Percentiles rank a stretch among this genome's conserved stretches.
Conservation (phyloP, 2,888 invertebrate species). For the Pecten maximus region DNA sequence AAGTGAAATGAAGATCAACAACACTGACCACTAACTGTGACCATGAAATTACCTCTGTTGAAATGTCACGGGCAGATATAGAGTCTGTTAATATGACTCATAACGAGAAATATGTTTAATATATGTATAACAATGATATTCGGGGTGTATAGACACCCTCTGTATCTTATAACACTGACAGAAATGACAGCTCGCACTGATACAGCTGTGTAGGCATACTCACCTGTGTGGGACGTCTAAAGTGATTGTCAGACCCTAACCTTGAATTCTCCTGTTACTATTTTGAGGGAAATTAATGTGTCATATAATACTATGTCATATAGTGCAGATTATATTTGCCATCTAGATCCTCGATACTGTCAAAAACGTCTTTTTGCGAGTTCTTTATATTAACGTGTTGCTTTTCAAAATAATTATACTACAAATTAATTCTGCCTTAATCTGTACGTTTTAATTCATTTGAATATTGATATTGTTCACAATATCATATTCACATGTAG, state of each 20-base stretch:
- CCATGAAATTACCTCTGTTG: neutral
- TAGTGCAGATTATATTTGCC: neutral
- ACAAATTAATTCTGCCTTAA: too few species aligned
- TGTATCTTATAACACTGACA: neutral
- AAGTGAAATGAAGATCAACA: too few species aligned
- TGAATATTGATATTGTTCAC: too few species aligned
- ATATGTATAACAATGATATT: neutral
- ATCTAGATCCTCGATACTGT: too few species aligned
- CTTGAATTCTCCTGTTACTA: neutral
- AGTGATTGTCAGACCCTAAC: neutral
- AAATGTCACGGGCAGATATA: neutral
- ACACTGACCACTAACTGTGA: too few species aligned
- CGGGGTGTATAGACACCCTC: neutral
- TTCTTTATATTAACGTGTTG: too few species aligned
- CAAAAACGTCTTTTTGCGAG: too few species aligned
- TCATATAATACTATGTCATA: neutral
- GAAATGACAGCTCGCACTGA: too few species aligned
- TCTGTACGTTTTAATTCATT: too few species aligned
- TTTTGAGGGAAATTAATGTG: neutral
- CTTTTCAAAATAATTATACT: too few species aligned
- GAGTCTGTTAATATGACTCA: neutral
- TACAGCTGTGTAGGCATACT: neutral
- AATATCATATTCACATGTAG: too few species aligned
- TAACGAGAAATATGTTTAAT: slow-evolving; percentile 4
- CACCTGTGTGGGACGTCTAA: neutral